Base-by-base conservation (phyloP, 30 jellyfish, hydroid and myxozoan genomes). In the Haliclystus octoradiatus region DNA sequence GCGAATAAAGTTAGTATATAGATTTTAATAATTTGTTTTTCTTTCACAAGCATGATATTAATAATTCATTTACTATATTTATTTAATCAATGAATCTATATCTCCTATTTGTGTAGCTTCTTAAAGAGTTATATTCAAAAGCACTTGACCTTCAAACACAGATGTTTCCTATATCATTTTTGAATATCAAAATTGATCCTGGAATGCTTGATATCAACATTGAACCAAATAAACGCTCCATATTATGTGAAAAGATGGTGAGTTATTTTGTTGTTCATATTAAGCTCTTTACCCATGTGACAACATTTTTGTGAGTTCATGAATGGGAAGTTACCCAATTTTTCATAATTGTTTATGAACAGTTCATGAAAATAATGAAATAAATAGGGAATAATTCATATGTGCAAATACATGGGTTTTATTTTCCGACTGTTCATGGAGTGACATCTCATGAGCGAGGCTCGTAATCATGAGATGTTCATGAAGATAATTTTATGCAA, bases 161-260 rank as follows among this genome's bases (percentile, higher is more conserved):
- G 22, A 31, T 33, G 63, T 63, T 60, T 33, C 84, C 80, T 34
- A 15, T 40, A 1, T 33, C 80, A 30, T 28, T 73, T 15, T 19
- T 40, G 14, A 40, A 40, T 19, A 31, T 78, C 19, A 62, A 31
- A 25, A 65, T 75, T 12, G 81, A 78, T 2, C 31, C 73, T 0
- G 32, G 61, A 34, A 46, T 13, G 28, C 50, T 84, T 62, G 95
- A 84, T 70, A 93, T 84, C 27, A 84, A 84, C 49, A 28, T 84
- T 49, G 87, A 84, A 31, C 93, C 95, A 25, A 77, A 84, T 62
- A 84, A 84, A 76, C 57, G 76, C 2, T 34, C 32, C 0, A 82
- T 84, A 13, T 73, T 69, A 28, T 49, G 75, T 52, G 83, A 76
- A 64, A 76, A 84, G 57, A 64, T 75, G 77, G 95, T 77, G 66